phyloP scores from a whole-genome alignment of 2,888 invertebrate species.

The Rhagium mordax region DNA sequence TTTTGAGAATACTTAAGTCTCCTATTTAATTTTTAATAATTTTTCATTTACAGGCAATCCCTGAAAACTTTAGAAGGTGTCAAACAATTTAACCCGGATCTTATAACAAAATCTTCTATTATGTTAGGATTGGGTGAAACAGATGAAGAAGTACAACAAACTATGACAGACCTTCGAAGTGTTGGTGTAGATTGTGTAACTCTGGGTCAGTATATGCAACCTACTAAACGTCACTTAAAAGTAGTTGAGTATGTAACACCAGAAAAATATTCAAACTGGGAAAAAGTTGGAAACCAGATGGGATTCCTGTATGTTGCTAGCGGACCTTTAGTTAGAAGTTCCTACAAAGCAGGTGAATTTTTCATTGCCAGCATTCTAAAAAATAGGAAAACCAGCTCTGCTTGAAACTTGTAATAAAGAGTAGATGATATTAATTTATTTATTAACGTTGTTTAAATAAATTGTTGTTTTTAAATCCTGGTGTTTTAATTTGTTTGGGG shows the following conservation, averaged over 20 bases:
- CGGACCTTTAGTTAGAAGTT: conserved; percentile 96
- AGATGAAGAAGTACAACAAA: conserved; percentile 88
- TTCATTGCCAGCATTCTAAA: conserved; percentile 88
- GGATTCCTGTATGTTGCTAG: conserved; percentile 98
- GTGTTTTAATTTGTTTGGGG: background rate
- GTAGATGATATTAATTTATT: background rate
- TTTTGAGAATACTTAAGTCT: background rate
- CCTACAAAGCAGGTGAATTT: conserved; percentile 98
- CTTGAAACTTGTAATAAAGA: conserved; percentile 7
- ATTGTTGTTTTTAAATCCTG: background rate
- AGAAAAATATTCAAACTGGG: conserved; percentile 92
- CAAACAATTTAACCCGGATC: conserved; percentile 83
- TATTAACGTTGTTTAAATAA: background rate
- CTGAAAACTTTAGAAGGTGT: conserved; percentile 86
- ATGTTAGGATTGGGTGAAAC: conserved; percentile 97
- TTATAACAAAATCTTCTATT: conserved; percentile 97
- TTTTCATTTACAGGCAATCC: conserved; percentile 79
- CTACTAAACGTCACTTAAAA: conserved; percentile 95
- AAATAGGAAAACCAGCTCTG: conserved; percentile 71
- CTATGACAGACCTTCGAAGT: conserved; percentile 87
- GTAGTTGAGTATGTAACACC: conserved; percentile 96
- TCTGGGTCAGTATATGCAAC: conserved; percentile 99
- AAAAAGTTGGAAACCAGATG: conserved; percentile 83
- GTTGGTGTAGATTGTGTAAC: conserved; percentile 96
- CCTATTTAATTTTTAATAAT: conserved; percentile 18